Percentiles rank a stretch among this genome's conserved stretches.
Conservation (phyloP, 2,113 vertebrate species). For the Corydoras maculifer region DNA sequence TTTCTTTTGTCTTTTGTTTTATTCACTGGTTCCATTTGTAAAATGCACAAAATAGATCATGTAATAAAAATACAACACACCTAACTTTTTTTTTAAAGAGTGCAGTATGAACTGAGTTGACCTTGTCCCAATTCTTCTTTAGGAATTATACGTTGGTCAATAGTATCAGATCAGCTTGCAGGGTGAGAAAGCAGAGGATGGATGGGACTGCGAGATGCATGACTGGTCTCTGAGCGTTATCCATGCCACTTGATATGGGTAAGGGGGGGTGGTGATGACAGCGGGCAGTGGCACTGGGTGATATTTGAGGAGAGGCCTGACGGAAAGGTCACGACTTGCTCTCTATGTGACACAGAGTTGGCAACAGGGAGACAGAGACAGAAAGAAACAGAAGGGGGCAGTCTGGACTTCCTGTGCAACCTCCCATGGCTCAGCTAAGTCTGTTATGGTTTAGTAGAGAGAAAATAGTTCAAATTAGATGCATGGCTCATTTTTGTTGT, state of each 20-base stretch:
- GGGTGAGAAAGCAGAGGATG: constrained; percentile 17
- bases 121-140: constrained; percentile 19
- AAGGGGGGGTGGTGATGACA: constrained; percentile 51
- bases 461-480: too few relatives aligned
- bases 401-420: constrained; percentile 3
- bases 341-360: constrained; percentile 6
- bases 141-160: constrained; percentile 3
- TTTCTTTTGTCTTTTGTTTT: too few relatives aligned
- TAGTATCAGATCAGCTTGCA: constrained; percentile 23
- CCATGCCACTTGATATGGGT: constrained; percentile 50
- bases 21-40: too few relatives aligned
- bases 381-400: constrained; percentile 15
- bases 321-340: constrained; percentile 23
- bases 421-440: not conserved
- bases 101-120: not conserved
- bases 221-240: constrained; percentile 31
- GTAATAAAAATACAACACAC: too few relatives aligned
- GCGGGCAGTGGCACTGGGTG: constrained; percentile 54
- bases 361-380: constrained; percentile 22
- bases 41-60: too few relatives aligned
- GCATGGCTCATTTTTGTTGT: too few relatives aligned
- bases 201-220: constrained; percentile 20
- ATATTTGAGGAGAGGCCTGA: constrained; percentile 51
- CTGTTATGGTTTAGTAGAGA: too few relatives aligned
- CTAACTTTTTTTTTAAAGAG: too few relatives aligned